Evolutionary conservation across 1,140 invertebrate genomes (phyloP), one percentile per base, ranked within the genome.

Genomic region (Drosophila setifemur): DNA sequence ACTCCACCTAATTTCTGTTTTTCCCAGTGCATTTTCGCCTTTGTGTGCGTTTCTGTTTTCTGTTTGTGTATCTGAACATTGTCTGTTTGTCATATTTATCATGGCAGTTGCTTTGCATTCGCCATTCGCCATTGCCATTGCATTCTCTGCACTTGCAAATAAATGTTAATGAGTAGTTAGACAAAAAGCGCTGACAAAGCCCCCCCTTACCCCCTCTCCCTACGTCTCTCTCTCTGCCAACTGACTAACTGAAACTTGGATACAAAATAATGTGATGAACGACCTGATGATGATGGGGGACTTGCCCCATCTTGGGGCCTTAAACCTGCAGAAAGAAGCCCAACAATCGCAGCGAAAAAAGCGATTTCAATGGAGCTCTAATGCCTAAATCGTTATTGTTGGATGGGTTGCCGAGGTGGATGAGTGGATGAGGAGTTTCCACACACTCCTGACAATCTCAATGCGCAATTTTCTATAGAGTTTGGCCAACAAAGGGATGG

Each of bases 141-240:
- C 67, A 72, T 72, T 82, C 73, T 68, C 58, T 70, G 79, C 81
- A 83, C 79, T 85, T 79, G 79, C 74, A 83, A 83, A 86, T 83
- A 83, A 83, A 83, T 83, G 79, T 83, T 83, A 83, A 83, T 83
- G 79, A 83, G 81, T 85, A 83, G 79, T 83, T 83, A 77, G 75
- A 83, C 79, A 83, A 83, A 72, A 85, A 40, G 47, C 48, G 74
- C 79, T 83, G 74, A 83, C 79, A 83, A 83, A 85, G 79, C 79
- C 39, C 49, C 58, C 53, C 58, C 21, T 37, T 5, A 19, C 33
- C 29, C 29, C 29, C 3, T 8, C 9, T 3, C 29, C 26, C 49
- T 31, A 11, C 39, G 14, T n/a, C 44, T n/a, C n/a, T n/a, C 26
- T 16, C 39, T 18, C 12, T 26, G 4, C 39, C 37, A 21, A 37